Evolutionary conservation across 2,113 vertebrate species (phyloP), one percentile per base, ranked within the genome.

Genomic region (Oophaga pumilio): DNA sequence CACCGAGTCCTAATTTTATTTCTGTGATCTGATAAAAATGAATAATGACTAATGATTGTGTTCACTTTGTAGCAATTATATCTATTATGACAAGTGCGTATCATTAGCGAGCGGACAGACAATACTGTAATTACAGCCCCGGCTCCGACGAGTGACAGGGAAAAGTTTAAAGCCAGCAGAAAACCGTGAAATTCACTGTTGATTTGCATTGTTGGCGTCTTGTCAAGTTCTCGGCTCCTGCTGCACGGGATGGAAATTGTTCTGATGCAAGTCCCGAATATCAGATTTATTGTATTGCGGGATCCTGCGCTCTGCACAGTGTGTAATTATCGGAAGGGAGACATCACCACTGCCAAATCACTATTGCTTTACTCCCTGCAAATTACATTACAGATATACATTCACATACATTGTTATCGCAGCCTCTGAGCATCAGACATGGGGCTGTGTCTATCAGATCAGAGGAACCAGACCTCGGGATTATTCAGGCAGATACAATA

Each of bases 21-120:
- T 28, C 59, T n/a, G 57, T 49, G 6, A 49, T 50, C n/a, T 64
- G 59, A 82, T 62, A 12, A 59, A 49, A 64, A 49, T 49, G 62
- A 82, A 82, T 82, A 82, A 82, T 49, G 2, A 49, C 59, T 82
- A 82, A 82, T 64, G 33, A 64, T 49, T n/a, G 59, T 82, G 79
- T 82, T 82, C 79, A 64, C 59, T 82, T 49, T 50, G 18, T 43
- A n/a, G 10, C 79, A 82, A 82, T 64, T 82, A 20, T 17, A n/a
- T 64, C 28, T 13, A 12, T 33, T 11, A 28, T 82, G 59, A 82
- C 79, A 62, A 82, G 57, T n/a, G 79, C 17, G 14, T 20, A 49
- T 82, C 18, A 64, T 49, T 50, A n/a, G 26, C 20, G 59, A 20
- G 18, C 26, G 28, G 79, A 2, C 57, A 52, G 33, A 82, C 78